phyloP scores from a whole-genome alignment of 1,140 invertebrate genomes.

The Drosophila neocordata region DNA sequence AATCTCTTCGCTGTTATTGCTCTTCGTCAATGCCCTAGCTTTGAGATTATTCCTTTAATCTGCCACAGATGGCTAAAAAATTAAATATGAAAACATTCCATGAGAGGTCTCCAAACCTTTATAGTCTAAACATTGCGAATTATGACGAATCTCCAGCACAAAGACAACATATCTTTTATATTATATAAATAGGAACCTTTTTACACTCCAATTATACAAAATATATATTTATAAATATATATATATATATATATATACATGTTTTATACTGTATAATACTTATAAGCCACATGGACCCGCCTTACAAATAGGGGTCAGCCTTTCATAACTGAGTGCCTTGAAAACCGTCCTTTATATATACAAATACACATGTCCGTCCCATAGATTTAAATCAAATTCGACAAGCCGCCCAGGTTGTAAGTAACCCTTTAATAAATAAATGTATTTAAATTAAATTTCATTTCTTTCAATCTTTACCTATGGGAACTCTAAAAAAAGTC shows the following conservation, averaged over 20 bases:
- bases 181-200: not conserved
- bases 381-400: not conserved
- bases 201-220: conserved; percentile 2
- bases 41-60: conserved; percentile 4
- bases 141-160: conserved; percentile 8
- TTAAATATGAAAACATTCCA: conserved; percentile 10
- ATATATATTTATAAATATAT: not conserved
- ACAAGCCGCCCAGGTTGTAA: conserved; percentile 12
- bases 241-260: not conserved
- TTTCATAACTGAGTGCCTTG: conserved; percentile 13
- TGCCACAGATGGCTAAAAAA: not conserved
- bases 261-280: not conserved
- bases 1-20: conserved; percentile 50
- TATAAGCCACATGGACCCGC: conserved; percentile 11
- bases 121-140: conserved; percentile 6
- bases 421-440: conserved; percentile 10
- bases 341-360: conserved; percentile 6
- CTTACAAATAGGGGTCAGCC: conserved; percentile 14
- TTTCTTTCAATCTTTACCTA: not conserved
- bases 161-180: conserved; percentile 10
- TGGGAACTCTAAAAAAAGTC: too few relatives aligned
- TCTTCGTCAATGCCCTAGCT: conserved; percentile 36
- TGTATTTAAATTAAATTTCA: not conserved
- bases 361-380: not conserved
- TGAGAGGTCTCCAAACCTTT: not conserved